phyloP scores from a whole-genome alignment of 2,888 invertebrate species.

The Phoronis australis region DNA sequence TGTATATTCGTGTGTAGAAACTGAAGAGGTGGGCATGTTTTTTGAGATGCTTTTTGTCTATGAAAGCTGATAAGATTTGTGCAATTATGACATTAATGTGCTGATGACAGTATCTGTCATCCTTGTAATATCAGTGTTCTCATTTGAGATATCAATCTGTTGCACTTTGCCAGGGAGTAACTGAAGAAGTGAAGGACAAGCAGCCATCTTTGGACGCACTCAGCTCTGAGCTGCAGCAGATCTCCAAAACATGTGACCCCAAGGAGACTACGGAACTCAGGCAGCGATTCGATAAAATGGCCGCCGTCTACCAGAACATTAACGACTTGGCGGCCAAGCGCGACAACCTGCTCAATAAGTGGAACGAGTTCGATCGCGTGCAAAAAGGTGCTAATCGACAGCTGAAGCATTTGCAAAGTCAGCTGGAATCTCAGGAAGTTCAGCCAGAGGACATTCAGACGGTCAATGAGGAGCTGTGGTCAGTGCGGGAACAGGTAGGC shows the following conservation, averaged over 20 bases:
- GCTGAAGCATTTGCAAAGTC: conserved; percentile 72
- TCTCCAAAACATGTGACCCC: conserved; percentile 66
- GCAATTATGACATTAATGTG: too few relatives aligned
- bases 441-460: neutral
- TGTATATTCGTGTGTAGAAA: too few relatives aligned
- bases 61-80: neutral
- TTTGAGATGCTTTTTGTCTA: neutral
- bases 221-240: conserved; percentile 75
- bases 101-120: too few relatives aligned
- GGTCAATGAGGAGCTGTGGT: neutral
- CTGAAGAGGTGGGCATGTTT: too few relatives aligned
- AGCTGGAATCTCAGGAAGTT: neutral
- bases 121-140: neutral
- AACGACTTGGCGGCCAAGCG: conserved; percentile 40
- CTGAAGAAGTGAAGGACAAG: conserved; percentile 81
- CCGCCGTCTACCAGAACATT: conserved; percentile 66
- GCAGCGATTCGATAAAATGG: conserved; percentile 70
- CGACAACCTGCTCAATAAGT: conserved; percentile 41
- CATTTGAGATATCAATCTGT: neutral
- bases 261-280: conserved; percentile 70
- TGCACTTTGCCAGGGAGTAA: conserved; percentile 61
- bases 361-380: conserved; percentile 78
- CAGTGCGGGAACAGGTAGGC: neutral
- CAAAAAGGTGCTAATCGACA: conserved; percentile 74
- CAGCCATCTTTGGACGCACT: conserved; percentile 72